A percentile compares a stretch with the other conserved stretches of the same genome.
Evolutionary conservation across 2,113 vertebrate species (phyloP).

Genomic region (Tetraodon nigroviridis): DNA sequence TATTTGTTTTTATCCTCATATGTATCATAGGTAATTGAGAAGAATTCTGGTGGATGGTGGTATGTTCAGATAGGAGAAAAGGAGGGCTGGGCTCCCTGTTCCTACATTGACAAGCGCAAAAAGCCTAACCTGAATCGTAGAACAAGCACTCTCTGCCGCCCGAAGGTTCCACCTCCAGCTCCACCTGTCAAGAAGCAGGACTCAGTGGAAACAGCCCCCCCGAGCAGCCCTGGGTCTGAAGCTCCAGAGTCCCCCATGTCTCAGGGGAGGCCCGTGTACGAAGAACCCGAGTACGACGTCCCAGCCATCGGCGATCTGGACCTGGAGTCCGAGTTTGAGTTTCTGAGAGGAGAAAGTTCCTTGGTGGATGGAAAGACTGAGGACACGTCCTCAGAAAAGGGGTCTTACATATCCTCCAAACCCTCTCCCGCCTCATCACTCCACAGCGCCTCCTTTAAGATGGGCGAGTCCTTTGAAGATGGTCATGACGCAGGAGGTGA

Average conservation of each 20-base stretch:
- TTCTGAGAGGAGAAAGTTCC: slow-evolving; percentile 61
- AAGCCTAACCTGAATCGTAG: slow-evolving; percentile 94
- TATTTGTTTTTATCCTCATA: neutral
- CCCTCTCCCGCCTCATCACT: slow-evolving; percentile 72
- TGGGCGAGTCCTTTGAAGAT: slow-evolving; percentile 81
- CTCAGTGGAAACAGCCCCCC: slow-evolving; percentile 75
- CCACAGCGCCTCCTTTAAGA: slow-evolving; percentile 82
- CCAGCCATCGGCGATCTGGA: slow-evolving; percentile 84
- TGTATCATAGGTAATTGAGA: slow-evolving; percentile 91
- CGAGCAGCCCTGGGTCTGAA: slow-evolving; percentile 69
- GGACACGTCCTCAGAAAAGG: slow-evolving; percentile 57
- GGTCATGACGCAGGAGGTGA: slow-evolving; percentile 73
- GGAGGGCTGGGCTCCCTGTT: slow-evolving; percentile 98
- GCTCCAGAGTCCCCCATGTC: slow-evolving; percentile 78
- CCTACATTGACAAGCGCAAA: slow-evolving; percentile 99
- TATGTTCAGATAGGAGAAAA: slow-evolving; percentile 97
- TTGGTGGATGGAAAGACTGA: slow-evolving; percentile 61
- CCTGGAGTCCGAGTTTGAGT: slow-evolving; percentile 72
- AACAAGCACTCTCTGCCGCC: slow-evolving; percentile 95
- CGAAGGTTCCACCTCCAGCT: slow-evolving; percentile 94
- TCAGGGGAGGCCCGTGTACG: slow-evolving; percentile 83
- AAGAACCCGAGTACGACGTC: slow-evolving; percentile 96
- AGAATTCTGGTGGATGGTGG: slow-evolving; percentile 99
- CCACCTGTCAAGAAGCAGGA: slow-evolving; percentile 93
- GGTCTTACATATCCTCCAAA: slow-evolving; percentile 60